Evolutionary conservation across 2,797 vertebrate species (phyloP).

Genomic region (Anguilla pacifica): DNA sequence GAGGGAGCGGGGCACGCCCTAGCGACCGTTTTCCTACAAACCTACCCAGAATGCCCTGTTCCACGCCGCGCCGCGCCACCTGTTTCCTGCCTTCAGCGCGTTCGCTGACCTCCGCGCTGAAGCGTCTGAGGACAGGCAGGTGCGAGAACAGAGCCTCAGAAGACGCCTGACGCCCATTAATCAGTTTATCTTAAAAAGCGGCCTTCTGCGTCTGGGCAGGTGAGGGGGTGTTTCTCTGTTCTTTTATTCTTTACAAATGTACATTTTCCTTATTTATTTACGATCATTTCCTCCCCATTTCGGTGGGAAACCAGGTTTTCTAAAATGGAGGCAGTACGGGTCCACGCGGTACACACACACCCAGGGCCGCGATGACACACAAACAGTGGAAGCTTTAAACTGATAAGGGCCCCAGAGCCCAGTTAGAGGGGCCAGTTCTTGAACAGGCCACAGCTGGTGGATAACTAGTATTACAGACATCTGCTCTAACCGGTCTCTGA

Average conservation of each 20-base stretch:
- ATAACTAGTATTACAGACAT: not conserved
- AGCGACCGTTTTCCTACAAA: not conserved
- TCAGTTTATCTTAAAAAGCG: constrained; percentile 32
- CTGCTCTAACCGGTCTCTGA: not conserved
- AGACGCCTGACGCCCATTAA: constrained; percentile 31
- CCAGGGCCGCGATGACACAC: constrained; percentile 34
- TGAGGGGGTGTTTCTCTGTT: not conserved
- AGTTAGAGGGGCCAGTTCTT: not conserved
- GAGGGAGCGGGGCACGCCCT: not conserved
- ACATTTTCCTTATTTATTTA: not conserved
- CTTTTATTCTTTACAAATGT: not conserved
- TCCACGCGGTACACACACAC: not conserved
- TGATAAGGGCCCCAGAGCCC: not conserved
- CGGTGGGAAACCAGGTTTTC: not conserved
- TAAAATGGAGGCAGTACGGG: not conserved
- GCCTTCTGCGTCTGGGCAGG: not conserved
- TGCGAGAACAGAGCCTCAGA: not conserved
- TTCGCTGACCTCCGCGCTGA: not conserved
- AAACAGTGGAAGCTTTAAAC: not conserved
- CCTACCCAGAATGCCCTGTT: not conserved
- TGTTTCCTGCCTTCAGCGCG: constrained; percentile 1
- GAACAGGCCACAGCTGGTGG: not conserved
- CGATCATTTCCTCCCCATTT: no score
- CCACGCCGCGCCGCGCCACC: not conserved
- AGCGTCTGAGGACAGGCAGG: not conserved